Percentiles rank a stretch among this genome's conserved stretches.
Conservation (phyloP, 1,140 invertebrate species). For the Trinorchestia longiramus region DNA sequence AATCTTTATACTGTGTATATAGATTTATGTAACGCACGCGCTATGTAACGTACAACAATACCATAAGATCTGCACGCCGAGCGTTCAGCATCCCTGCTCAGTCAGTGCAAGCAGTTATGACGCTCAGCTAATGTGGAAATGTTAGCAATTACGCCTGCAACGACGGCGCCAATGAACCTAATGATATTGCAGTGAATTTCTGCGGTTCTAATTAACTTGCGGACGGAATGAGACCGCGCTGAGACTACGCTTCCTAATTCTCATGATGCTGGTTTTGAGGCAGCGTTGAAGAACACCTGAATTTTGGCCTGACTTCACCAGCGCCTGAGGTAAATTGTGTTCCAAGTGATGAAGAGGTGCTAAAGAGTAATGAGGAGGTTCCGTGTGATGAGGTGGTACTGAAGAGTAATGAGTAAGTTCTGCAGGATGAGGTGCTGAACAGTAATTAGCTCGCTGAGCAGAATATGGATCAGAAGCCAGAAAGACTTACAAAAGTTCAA, state of each 20-base stretch:
- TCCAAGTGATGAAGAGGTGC: neutral
- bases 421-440: neutral
- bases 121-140: neutral
- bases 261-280: neutral
- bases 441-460: neutral
- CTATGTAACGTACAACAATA: neutral
- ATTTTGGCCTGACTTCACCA: neutral
- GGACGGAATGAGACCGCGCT: neutral
- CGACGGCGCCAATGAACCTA: neutral
- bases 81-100: neutral
- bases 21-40: too few species aligned
- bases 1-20: too few species aligned
- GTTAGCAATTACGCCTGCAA: neutral
- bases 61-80: neutral
- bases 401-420: neutral
- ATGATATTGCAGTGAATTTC: neutral
- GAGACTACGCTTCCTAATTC: neutral
- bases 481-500: neutral
- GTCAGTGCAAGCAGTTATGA: neutral
- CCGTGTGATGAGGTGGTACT: neutral
- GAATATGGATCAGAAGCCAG: neutral
- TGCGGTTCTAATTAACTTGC: neutral
- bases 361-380: neutral
- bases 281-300: neutral
- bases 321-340: neutral